Base-by-base conservation (phyloP, 1,140 invertebrate species). In the Anagrus nilaparvatae region DNA sequence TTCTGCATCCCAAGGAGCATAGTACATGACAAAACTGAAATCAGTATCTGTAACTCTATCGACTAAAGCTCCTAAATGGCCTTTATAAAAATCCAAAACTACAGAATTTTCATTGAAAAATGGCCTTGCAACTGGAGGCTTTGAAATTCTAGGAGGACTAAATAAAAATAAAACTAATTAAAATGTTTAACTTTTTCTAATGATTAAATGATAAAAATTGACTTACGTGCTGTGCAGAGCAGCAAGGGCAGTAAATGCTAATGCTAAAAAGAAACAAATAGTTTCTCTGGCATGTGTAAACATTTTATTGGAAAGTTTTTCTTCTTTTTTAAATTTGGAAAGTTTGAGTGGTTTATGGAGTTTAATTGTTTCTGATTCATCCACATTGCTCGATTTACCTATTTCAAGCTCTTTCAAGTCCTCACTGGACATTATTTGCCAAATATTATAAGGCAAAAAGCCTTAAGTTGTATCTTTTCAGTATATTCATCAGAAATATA, bases 1-100 rank as follows among this genome's bases (percentile, higher is more conserved):
- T 52, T 85, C 79, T 1, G 84, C 80, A 74, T 87, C 85, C 87
- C 87, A 92, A 0, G 87, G 86, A 10, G 87, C 86, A 69, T 91
- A 91, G 58, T 83, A 89, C 82, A 90, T 86, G 24, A 89, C 74
- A 70, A 90, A 84, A 36, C 80, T 77, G 10, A 84, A 63, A 60
- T 87, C 83, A 5, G 72, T 70, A 41, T 70, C 59, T 2, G 71
- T 67, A 2, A 81, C 70, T 40, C 68, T 54, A 20, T 75, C 68
- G 5, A 84, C 70, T 27, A 80, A 75, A 34, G 67, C 63, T 40
- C 65, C 67, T 18, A 87, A 60, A 49, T 86, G 73, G 7, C 84
- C 84, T 49, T 70, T 69, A 52, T 82, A 84, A 69, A 77, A 86
- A 62, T 87, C 84, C 25, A 71, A 69, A 5, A 87, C 72, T 23